Evolutionary conservation across 2,888 invertebrate species (phyloP).

Genomic region (Agrotis puta): DNA sequence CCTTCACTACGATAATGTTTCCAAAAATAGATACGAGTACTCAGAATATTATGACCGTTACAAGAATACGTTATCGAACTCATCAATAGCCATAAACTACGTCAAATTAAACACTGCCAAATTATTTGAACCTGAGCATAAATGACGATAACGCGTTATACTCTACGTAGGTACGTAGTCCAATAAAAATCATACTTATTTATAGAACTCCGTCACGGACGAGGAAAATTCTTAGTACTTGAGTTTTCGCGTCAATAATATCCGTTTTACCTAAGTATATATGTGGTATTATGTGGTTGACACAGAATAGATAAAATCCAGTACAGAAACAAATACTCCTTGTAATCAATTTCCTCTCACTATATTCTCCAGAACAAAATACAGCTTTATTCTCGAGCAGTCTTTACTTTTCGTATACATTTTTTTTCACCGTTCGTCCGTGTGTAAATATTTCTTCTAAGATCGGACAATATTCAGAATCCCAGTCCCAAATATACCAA

Average conservation of each 20-base stretch:
- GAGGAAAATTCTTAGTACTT: constrained; percentile 66
- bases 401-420: not conserved
- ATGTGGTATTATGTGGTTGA: constrained; percentile 9
- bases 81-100: not conserved
- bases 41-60: not conserved
- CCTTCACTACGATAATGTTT: too few relatives aligned
- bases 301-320: not conserved
- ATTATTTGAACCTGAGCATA: constrained; percentile 54
- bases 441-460: not conserved
- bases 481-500: not conserved
- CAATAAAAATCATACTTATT: constrained; percentile 69
- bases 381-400: not conserved
- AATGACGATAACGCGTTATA: constrained; percentile 42
- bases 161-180: constrained; percentile 22
- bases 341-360: not conserved
- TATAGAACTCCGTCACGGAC: constrained; percentile 67
- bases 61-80: not conserved
- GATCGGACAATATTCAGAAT: not conserved
- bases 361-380: not conserved
- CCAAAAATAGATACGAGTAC: too few relatives aligned
- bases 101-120: constrained; percentile 31
- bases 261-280: constrained; percentile 35
- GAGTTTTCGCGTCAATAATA: constrained; percentile 56
- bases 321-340: not conserved
- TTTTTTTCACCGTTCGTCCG: not conserved